phyloP scores from a whole-genome alignment of 1,140 invertebrate species.

The Aphidius gifuensis region DNA sequence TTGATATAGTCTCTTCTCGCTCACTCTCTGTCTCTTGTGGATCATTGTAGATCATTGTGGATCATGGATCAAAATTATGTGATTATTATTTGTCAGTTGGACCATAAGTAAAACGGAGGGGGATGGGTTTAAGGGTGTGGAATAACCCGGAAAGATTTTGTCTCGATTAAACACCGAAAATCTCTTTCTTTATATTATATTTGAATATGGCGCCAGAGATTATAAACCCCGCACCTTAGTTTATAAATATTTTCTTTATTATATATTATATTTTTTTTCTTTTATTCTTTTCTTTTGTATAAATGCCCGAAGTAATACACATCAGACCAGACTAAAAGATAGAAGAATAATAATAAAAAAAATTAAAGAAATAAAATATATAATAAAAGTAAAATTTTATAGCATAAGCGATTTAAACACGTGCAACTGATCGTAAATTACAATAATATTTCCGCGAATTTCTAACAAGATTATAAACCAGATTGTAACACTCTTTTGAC shows the following conservation, averaged over 20 bases:
- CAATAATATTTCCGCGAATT: constrained; percentile 56
- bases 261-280: not conserved
- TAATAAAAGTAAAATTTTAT: too few relatives aligned
- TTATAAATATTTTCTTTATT: too few relatives aligned
- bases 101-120: constrained; percentile 4
- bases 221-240: too few relatives aligned
- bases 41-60: not conserved
- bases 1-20: not conserved
- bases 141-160: constrained; percentile 11
- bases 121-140: constrained; percentile 16
- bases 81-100: too few relatives aligned
- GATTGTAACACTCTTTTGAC: constrained; percentile 39
- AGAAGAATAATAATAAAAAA: too few relatives aligned
- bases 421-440: constrained; percentile 45
- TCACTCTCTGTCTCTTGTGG: not conserved
- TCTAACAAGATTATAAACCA: constrained; percentile 56
- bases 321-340: constrained; percentile 1
- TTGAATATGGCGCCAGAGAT: constrained; percentile 4
- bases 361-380: too few relatives aligned
- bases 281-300: constrained; percentile 3
- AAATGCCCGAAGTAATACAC: constrained; percentile 25
- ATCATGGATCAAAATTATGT: too few relatives aligned
- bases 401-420: too few relatives aligned
- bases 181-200: not conserved
- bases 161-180: constrained; percentile 15